Conservation (phyloP, 2,113 vertebrate genomes). For the Terrapene triunguis region DNA sequence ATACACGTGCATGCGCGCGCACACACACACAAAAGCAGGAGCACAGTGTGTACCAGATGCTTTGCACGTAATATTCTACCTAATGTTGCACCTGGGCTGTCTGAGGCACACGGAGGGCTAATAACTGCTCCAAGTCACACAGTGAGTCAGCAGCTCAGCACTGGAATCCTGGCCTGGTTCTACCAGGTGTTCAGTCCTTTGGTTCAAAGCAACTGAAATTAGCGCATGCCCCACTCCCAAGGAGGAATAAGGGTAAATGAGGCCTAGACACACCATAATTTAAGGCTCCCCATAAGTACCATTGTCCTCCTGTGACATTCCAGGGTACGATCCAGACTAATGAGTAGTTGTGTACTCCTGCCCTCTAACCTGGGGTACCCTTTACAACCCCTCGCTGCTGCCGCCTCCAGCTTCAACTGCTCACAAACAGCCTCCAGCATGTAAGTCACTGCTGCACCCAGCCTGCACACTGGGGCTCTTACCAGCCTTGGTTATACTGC, state of each 20-base stretch:
- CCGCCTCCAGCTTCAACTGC: neutral
- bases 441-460: neutral
- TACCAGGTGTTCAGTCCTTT: neutral
- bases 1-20: no score
- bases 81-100: neutral
- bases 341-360: neutral
- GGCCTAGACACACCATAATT: neutral
- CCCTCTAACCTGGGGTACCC: neutral
- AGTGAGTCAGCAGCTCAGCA: neutral
- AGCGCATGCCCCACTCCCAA: neutral
- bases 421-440: neutral
- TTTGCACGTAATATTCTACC: neutral
- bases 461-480: neutral
- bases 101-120: neutral
- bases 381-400: neutral
- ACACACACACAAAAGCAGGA: neutral
- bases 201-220: neutral
- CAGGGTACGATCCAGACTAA: neutral
- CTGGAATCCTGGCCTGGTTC: neutral
- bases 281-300: accelerated
- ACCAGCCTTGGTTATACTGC: neutral
- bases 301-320: neutral
- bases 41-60: neutral
- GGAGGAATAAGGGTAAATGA: neutral
- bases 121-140: neutral